Percentiles rank a stretch among this genome's conserved stretches.
Conservation (phyloP, 1,140 invertebrate species). For the Asobara japonica region DNA sequence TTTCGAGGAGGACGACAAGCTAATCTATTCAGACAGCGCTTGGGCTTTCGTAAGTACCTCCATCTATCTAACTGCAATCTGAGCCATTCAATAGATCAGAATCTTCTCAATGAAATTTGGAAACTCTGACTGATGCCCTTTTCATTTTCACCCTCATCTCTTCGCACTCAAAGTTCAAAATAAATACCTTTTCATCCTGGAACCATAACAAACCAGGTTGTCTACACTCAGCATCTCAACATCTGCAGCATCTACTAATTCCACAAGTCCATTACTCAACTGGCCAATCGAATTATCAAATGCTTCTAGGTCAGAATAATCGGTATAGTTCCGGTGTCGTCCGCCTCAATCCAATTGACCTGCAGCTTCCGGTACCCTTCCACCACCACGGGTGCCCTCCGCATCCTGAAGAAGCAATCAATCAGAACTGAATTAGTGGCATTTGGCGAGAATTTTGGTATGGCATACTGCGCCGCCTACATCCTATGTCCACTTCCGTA, state of each 20-base stretch:
- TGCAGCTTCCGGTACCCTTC: constrained; percentile 32
- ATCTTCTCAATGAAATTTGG: neutral
- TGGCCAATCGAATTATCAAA: neutral
- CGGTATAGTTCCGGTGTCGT: constrained; percentile 26
- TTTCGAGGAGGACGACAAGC: constrained; percentile 32
- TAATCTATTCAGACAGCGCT: constrained; percentile 14
- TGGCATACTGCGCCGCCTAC: constrained; percentile 38
- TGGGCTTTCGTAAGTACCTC: constrained; percentile 40
- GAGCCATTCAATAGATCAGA: neutral
- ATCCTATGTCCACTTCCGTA: constrained; percentile 39
- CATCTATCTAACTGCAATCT: neutral
- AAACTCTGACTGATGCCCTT: neutral
- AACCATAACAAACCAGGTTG: too few relatives aligned
- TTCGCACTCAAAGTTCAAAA: too few relatives aligned
- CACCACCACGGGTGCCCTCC: neutral
- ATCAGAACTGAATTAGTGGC: constrained; percentile 30
- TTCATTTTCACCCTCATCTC: too few relatives aligned
- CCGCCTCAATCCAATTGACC: constrained; percentile 19
- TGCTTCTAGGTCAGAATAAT: constrained; percentile 39
- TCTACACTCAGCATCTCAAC: neutral
- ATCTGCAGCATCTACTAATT: neutral
- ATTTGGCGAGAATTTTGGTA: constrained; percentile 39
- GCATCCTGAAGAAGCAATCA: constrained; percentile 11
- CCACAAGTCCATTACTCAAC: too few relatives aligned
- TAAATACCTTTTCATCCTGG: too few relatives aligned